Evolutionary conservation across 2,113 vertebrate genomes (phyloP), one percentile per base, ranked within the genome.

Genomic region (Ia io): DNA sequence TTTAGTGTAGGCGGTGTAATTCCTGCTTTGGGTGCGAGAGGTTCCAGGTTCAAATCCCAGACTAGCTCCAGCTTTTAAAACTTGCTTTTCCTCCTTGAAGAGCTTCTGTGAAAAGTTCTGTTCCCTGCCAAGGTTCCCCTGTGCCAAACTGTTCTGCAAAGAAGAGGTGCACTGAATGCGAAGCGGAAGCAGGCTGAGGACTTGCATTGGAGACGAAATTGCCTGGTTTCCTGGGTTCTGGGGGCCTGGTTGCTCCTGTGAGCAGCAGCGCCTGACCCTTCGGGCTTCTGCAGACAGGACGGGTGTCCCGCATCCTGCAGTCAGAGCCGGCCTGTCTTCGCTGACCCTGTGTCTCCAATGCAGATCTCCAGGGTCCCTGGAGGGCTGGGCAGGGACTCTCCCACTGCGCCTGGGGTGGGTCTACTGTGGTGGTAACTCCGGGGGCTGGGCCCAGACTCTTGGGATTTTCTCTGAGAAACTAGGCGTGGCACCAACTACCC

Each of bases 21-120:
- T 97, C 97, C 96, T 96, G 97, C 97, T 98, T 98, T 98, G 97
- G 97, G 97, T 98, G 97, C 91, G 94, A 97, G 96, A 98, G 97
- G 97, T 98, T 96, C 97, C 97, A 88, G 93, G 97, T 98, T 98
- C 97, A 97, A 98, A 98, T 98, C 97, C 97, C 97, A 95, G 96
- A 96, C 95, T 92, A 98, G 97, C 96, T 97, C n/a, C 8, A 59
- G 22, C 22, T 25, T 59, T 59, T 59, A 56, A 23, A 59, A 25
- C 1, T 53, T 53, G 40, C n/a, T 51, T 32, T 78, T 28, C 14
- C 32, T 53, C 12, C 7, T 28, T 56, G 5, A 10, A 25, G 22
- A 40, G 9, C 13, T 42, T 11, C 35, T 9, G 53, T 17, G 30
- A 59, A 61, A 56, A 56, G n/a, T 37, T 53, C 20, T 25, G 9